These are phyloP conservation scores for Phymatocera aterrima DNA, from an alignment of 2,888 invertebrate genomes.

Conservation along the genomic window DNA sequence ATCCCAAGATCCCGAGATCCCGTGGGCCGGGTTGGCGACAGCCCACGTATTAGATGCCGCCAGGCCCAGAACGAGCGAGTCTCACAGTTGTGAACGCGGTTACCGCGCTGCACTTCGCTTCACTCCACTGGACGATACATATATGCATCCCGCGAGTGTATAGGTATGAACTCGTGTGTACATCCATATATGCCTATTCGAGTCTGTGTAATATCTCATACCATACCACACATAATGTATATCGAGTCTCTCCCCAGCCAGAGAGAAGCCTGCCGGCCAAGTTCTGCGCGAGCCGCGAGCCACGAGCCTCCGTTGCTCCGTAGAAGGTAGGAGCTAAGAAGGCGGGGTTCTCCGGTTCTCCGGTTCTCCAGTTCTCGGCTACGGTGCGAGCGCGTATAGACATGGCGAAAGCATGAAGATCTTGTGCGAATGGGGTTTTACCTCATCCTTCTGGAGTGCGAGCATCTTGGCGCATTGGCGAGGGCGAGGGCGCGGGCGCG, in stretches of 20 bases:
- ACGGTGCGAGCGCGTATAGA: not conserved
- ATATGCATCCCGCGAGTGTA: conserved; percentile 4
- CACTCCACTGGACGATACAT: not conserved
- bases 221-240: not conserved
- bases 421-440: not conserved
- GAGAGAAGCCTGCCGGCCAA: not conserved
- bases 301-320: conserved; percentile 14
- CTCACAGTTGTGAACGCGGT: not conserved
- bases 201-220: too few species aligned
- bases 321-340: conserved; percentile 35
- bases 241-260: not conserved
- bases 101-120: not conserved
- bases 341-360: conserved; percentile 2
- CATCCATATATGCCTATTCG: too few species aligned
- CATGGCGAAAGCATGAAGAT: not conserved
- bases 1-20: conserved; percentile 28
- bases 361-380: not conserved
- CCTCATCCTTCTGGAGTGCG: not conserved
- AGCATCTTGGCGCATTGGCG: conserved; percentile 13
- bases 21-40: conserved; percentile 52
- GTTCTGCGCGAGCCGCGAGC: too few species aligned
- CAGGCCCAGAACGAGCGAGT: conserved; percentile 51
- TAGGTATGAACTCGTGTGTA: too few species aligned
- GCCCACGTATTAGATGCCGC: conserved; percentile 58
- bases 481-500: not conserved